Percentiles rank a stretch among this genome's conserved stretches.
Conservation (phyloP, 2,797 vertebrate species). For the Chelon auratus region DNA sequence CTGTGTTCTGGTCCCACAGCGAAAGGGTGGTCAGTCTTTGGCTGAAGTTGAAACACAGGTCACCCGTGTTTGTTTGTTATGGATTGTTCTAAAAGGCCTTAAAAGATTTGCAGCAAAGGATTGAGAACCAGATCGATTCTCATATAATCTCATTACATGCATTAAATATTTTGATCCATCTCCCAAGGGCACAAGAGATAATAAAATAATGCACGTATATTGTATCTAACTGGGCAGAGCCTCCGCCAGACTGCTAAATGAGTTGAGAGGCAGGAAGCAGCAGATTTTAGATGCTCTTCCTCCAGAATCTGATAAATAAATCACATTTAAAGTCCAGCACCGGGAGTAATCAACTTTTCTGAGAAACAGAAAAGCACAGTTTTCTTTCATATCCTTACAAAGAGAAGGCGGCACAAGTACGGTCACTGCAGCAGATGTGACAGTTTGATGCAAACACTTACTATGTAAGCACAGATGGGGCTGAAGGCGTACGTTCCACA, state of each 20-base stretch:
- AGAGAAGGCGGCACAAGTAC: slow-evolving; percentile 12
- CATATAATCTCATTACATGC: slow-evolving; percentile 62
- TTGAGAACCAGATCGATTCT: slow-evolving; percentile 55
- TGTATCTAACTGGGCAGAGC: slow-evolving; percentile 48
- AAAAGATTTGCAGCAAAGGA: slow-evolving; percentile 47
- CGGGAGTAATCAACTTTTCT: slow-evolving; percentile 31
- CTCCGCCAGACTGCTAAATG: slow-evolving; percentile 63
- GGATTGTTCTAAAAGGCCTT: slow-evolving; percentile 52
- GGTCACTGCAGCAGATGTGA: slow-evolving; percentile 12
- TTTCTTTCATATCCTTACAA: slow-evolving; percentile 8
- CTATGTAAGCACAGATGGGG: slow-evolving; percentile 92
- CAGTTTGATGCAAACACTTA: slow-evolving; percentile 80
- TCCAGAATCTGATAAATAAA: slow-evolving; percentile 53
- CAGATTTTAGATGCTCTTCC: slow-evolving; percentile 46
- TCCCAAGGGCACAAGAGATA: slow-evolving; percentile 57
- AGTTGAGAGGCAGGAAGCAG: slow-evolving; percentile 66
- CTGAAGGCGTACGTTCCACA: slow-evolving; percentile 98
- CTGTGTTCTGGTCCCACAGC: slow-evolving; percentile 29
- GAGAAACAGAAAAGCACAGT: slow-evolving; percentile 1
- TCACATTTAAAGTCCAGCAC: slow-evolving; percentile 32
- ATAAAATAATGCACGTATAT: slow-evolving; percentile 71
- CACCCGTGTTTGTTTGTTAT: slow-evolving; percentile 45
- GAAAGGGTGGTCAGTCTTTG: slow-evolving; percentile 25
- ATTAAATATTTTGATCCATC: slow-evolving; percentile 74
- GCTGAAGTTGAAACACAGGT: slow-evolving; percentile 34